A percentile compares a stretch with the other conserved stretches of the same genome.
Evolutionary conservation across 2,888 invertebrate species (phyloP).

Genomic region (Eristalinus sepulchralis): DNA sequence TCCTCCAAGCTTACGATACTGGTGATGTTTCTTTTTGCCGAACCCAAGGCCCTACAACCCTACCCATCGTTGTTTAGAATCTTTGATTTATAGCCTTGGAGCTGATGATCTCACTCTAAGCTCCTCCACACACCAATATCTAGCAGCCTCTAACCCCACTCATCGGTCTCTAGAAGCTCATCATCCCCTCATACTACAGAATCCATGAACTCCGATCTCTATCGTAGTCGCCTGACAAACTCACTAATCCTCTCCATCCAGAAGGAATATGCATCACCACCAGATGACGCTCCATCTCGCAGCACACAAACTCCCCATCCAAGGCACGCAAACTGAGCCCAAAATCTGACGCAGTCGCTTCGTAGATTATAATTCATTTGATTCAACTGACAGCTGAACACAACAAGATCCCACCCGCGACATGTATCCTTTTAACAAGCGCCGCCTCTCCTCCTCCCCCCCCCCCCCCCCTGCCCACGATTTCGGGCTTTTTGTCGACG

Average conservation of each 20-base stretch:
- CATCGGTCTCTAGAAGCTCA: no score
- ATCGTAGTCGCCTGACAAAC: background rate
- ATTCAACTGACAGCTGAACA: slow-evolving; percentile 46
- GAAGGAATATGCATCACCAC: slow-evolving; percentile 54
- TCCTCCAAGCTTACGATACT: no score
- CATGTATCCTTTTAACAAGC: slow-evolving; percentile 8
- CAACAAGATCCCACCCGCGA: slow-evolving; percentile 1
- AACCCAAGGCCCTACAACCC: no score
- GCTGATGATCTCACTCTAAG: no score
- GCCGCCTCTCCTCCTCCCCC: slow-evolving; percentile 20
- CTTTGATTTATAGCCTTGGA: no score
- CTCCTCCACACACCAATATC: no score
- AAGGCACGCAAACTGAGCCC: background rate
- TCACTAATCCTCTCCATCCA: background rate
- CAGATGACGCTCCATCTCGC: slow-evolving; percentile 39
- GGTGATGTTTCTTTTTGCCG: no score
- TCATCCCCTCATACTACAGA: no score
- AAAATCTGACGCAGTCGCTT: slow-evolving; percentile 33
- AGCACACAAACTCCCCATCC: background rate
- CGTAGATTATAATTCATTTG: slow-evolving; percentile 65
- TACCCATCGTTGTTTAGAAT: no score
- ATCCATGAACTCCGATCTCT: background rate
- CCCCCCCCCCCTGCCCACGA: background rate
- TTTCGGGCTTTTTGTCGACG: background rate
- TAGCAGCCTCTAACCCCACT: no score